These are phyloP conservation scores for Psittacula echo DNA, from an alignment of 2,797 vertebrate species.

Conservation along the genomic window DNA sequence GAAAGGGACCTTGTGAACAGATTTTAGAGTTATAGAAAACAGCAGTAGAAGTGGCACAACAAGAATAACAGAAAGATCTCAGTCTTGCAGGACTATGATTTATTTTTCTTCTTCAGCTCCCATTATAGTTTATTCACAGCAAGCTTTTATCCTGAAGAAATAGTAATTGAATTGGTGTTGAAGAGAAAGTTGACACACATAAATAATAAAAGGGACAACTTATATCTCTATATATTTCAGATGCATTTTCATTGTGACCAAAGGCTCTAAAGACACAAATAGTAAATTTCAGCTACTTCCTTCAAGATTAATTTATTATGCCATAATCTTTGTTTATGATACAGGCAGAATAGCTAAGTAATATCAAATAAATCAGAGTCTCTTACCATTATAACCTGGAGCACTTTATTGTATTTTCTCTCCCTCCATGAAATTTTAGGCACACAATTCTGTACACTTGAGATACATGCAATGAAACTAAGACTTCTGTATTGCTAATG, in stretches of 20 bases:
- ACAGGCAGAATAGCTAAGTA: slow-evolving; percentile 43
- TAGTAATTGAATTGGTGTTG: slow-evolving; percentile 58
- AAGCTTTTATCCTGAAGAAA: slow-evolving; percentile 58
- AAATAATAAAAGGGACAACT: slow-evolving; percentile 41
- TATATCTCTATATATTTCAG: slow-evolving; percentile 26
- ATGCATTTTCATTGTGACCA: slow-evolving; percentile 39
- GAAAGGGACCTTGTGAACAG: not conserved
- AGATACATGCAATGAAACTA: not conserved
- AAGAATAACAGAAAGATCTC: not conserved
- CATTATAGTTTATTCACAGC: slow-evolving; percentile 38
- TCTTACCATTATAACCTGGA: slow-evolving; percentile 16
- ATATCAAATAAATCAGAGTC: slow-evolving; percentile 60
- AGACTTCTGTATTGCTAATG: not conserved
- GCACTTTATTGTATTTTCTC: slow-evolving; percentile 1
- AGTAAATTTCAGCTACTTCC: slow-evolving; percentile 56
- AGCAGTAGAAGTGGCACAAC: not conserved
- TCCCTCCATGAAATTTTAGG: not conserved
- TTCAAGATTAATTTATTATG: slow-evolving; percentile 58
- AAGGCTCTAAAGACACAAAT: slow-evolving; percentile 38
- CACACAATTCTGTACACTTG: not conserved
- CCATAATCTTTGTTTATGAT: slow-evolving; percentile 64
- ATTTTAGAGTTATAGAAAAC: not conserved
- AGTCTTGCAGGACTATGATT: not conserved
- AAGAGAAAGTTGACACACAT: slow-evolving; percentile 45
- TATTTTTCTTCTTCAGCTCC: slow-evolving; percentile 23